Evolutionary conservation across 2,113 vertebrate genomes (phyloP), one percentile per base, ranked within the genome.

Genomic region (Rhinopomastus cyanomelas): DNA sequence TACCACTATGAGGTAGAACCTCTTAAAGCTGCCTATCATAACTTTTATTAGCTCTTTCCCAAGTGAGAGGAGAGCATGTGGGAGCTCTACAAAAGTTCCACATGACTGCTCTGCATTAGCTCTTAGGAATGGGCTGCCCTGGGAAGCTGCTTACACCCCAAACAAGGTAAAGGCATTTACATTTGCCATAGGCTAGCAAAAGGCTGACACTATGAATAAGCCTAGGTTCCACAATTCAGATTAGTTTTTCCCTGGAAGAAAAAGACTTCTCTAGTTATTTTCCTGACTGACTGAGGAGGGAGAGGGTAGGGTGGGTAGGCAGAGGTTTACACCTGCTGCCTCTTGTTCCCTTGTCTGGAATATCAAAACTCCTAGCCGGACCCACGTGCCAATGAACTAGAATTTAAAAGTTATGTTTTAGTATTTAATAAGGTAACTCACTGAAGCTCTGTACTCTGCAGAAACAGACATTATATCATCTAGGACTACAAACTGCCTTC

Each of bases 391-490:
- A 74, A 51, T 32, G 60, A 62, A 12, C 6, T 27, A 3, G 39
- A 57, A 48, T 64, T n/a, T 64, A 5, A 84, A 30, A 42, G 25
- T 59, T 36, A 7, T 1, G 4, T 61, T 85, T 69, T 82, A 22
- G 3, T 37, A 42, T 61, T 66, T 85, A 59, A 51, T 27, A 22
- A 64, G 19, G 22, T 14, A 65, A 34, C 7, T 49, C 6, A 26
- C 3, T 64, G 48, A 81, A 21, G 8, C 23, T 42, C 39, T 49
- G 19, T 12, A 12, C 2, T 25, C 32, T 26, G n/a, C 18, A 53
- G 5, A 55, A 87, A 34, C 1, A 1, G 20, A 37, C 3, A 3
- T 14, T 6, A 1, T 23, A 25, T 21, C 4, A 0, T 5, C 56
- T 51, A 48, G 27, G 34, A 17, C 51, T 49, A 66, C 36, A 11